A percentile compares a stretch with the other conserved stretches of the same genome.
phyloP scores from a whole-genome alignment of 1,140 invertebrate genomes.

The Chlorops oryzae region DNA sequence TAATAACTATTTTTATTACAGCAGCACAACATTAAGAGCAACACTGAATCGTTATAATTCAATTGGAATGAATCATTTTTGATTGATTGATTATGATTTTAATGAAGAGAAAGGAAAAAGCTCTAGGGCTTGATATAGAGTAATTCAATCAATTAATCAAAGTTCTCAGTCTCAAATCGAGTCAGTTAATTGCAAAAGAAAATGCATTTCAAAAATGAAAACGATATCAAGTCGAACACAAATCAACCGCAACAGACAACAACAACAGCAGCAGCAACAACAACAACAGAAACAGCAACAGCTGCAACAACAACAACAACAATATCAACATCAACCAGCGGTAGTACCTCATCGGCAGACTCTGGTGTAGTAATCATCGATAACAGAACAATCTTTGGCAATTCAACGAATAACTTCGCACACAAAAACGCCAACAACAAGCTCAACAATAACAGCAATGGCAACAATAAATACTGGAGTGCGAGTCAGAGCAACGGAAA shows the following conservation, averaged over 20 bases:
- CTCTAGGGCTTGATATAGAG: too few relatives aligned
- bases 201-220: constrained; percentile 32
- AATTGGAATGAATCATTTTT: too few relatives aligned
- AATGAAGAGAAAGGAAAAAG: too few relatives aligned
- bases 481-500: not conserved
- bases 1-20: too few relatives aligned
- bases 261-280: not conserved
- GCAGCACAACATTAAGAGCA: too few relatives aligned
- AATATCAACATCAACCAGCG: constrained; percentile 21
- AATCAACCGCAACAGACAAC: constrained; percentile 3
- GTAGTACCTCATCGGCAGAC: constrained; percentile 42
- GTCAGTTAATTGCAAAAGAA: constrained; percentile 5
- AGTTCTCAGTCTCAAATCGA: too few relatives aligned
- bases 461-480: constrained; percentile 11
- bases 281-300: not conserved
- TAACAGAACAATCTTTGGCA: constrained; percentile 23
- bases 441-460: constrained; percentile 7
- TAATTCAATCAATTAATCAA: too few relatives aligned
- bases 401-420: not conserved
- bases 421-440: constrained; percentile 3
- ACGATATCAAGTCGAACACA: constrained; percentile 25
- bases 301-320: constrained; percentile 13
- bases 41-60: too few relatives aligned
- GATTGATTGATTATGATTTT: too few relatives aligned
- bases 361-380: constrained; percentile 39